phyloP scores from a whole-genome alignment of 2,888 invertebrate species.

The Oxytorus armatus region DNA sequence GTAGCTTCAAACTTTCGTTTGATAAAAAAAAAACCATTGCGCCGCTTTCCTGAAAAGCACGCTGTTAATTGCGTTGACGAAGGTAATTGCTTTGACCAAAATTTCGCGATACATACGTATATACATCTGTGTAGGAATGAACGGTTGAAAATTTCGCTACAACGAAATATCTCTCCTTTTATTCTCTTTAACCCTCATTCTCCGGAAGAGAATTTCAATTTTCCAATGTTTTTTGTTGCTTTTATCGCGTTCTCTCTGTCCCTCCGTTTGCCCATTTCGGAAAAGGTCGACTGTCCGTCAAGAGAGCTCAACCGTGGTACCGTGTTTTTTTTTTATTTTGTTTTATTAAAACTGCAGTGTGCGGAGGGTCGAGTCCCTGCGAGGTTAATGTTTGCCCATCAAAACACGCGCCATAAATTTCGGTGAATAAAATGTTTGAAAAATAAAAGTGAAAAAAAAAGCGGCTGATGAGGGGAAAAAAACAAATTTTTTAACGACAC shows the following conservation, averaged over 20 bases:
- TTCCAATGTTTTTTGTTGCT: slow-evolving; percentile 23
- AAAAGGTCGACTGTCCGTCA: slow-evolving; percentile 16
- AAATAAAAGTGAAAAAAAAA: too few relatives aligned
- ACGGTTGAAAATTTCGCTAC: neutral
- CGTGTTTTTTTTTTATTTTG: too few relatives aligned
- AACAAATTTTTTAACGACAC: neutral
- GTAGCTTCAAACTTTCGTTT: too few relatives aligned
- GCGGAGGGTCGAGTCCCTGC: neutral
- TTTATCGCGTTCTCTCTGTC: slow-evolving; percentile 7
- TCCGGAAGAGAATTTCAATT: slow-evolving; percentile 28
- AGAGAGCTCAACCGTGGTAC: neutral
- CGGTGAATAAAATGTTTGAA: neutral
- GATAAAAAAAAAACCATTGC: too few relatives aligned
- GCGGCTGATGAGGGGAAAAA: too few relatives aligned
- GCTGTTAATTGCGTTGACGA: too few relatives aligned
- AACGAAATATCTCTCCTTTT: neutral
- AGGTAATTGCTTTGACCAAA: too few relatives aligned
- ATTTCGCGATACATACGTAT: too few relatives aligned
- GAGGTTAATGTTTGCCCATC: neutral
- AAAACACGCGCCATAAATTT: neutral
- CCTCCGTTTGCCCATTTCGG: slow-evolving; percentile 2
- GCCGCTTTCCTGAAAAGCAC: too few relatives aligned
- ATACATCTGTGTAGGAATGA: too few relatives aligned
- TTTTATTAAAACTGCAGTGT: slow-evolving; percentile 4
- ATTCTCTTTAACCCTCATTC: neutral